These are phyloP conservation scores for Conistra vaccinii DNA, from an alignment of 2,888 invertebrate genomes.

Conservation along the genomic window DNA sequence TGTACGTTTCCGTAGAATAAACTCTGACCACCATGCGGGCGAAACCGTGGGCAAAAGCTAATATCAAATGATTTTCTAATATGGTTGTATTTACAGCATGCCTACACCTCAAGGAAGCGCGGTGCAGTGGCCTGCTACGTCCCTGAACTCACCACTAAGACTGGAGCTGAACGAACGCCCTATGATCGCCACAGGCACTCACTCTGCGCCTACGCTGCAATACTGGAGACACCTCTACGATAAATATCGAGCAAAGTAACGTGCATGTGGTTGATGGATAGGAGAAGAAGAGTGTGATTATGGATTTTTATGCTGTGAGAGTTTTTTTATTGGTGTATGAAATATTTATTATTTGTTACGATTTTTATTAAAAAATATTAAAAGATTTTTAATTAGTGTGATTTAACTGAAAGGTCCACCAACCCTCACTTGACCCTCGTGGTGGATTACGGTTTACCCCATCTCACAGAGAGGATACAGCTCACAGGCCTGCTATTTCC, in stretches of 20 bases:
- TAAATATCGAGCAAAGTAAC: slow-evolving; percentile 25
- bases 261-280: background rate
- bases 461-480: no score
- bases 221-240: slow-evolving; percentile 40
- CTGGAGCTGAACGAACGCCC: slow-evolving; percentile 22
- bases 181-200: background rate
- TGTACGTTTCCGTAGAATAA: no score
- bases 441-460: background rate
- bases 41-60: background rate
- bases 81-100: slow-evolving; percentile 17
- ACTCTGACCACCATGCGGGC: no score
- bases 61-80: background rate
- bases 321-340: background rate
- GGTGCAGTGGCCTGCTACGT: slow-evolving; percentile 29
- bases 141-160: slow-evolving; percentile 24
- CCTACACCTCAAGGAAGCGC: slow-evolving; percentile 40
- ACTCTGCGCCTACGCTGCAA: slow-evolving; percentile 17
- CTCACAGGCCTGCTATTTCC: no score
- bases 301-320: no score
- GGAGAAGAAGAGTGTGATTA: background rate
- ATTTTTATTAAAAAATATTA: background rate
- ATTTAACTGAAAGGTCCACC: background rate
- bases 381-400: background rate
- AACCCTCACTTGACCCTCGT: accelerated
- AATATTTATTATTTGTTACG: background rate